Evolutionary conservation across 2,113 vertebrate genomes (phyloP).

Genomic region (Canis aureus): DNA sequence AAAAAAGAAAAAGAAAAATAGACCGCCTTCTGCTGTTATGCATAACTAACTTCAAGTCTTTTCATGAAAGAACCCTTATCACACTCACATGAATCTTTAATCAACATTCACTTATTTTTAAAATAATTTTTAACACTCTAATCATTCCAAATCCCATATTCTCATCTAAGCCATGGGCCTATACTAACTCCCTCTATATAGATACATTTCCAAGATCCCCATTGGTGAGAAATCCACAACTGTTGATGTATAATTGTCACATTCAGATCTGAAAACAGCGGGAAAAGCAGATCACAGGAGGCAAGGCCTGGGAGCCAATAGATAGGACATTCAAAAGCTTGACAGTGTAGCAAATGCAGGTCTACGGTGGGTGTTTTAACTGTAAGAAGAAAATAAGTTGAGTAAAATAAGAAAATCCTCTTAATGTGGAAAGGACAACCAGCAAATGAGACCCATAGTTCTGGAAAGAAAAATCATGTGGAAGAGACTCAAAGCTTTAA

Average conservation of each 20-base stretch:
- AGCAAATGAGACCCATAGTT: background rate
- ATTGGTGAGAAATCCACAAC: background rate
- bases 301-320: background rate
- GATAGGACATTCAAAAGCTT: background rate
- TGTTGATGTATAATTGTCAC: background rate
- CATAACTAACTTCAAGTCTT: background rate
- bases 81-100: background rate
- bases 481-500: background rate
- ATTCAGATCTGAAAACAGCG: background rate
- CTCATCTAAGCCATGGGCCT: background rate
- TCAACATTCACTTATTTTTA: background rate
- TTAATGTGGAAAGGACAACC: background rate
- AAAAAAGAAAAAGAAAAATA: constrained; percentile 4
- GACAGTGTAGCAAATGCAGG: background rate
- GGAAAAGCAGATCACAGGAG: background rate
- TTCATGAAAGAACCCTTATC: background rate
- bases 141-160: background rate
- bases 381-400: background rate
- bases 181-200: background rate
- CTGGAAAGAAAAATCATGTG: background rate
- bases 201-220: background rate
- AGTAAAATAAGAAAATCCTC: background rate
- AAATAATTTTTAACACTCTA: constrained; percentile 1
- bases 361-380: background rate
- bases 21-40: background rate